Percentiles rank a stretch among this genome's conserved stretches.
Conservation (phyloP, 2,888 invertebrate species). For the Folsomia manolachei region DNA sequence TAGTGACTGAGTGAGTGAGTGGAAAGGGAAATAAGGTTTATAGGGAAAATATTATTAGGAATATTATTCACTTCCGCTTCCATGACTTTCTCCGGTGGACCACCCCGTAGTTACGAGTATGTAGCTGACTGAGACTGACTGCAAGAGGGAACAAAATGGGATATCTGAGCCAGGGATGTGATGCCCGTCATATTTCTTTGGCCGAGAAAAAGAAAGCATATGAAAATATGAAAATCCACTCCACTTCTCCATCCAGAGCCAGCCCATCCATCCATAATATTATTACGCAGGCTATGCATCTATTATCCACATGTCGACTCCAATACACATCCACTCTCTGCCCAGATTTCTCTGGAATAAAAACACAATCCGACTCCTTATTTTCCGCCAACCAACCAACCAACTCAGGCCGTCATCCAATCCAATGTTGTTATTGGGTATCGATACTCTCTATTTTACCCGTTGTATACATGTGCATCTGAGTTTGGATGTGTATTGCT, state of each 20-base stretch:
- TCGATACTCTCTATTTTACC: neutral
- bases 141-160: slow-evolving; percentile 4
- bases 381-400: slow-evolving; percentile 1
- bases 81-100: slow-evolving; percentile 36
- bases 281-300: neutral
- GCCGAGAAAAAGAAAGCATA: slow-evolving; percentile 22
- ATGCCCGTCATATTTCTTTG: slow-evolving; percentile 48
- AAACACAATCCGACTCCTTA: slow-evolving; percentile 7
- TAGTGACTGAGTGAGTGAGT: slow-evolving; percentile 45
- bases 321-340: slow-evolving; percentile 1
- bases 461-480: no score
- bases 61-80: slow-evolving; percentile 51
- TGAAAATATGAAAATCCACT: slow-evolving; percentile 6
- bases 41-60: slow-evolving; percentile 50
- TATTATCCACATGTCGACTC: slow-evolving; percentile 8
- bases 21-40: slow-evolving; percentile 50
- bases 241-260: neutral
- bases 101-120: slow-evolving; percentile 7
- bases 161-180: no score
- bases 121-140: neutral
- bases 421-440: slow-evolving; percentile 5
- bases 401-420: slow-evolving; percentile 7
- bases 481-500: no score
- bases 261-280: slow-evolving; percentile 8
- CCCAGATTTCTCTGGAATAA: slow-evolving; percentile 8